phyloP scores from a whole-genome alignment of 2,888 invertebrate genomes.

The Euproctis similis region DNA sequence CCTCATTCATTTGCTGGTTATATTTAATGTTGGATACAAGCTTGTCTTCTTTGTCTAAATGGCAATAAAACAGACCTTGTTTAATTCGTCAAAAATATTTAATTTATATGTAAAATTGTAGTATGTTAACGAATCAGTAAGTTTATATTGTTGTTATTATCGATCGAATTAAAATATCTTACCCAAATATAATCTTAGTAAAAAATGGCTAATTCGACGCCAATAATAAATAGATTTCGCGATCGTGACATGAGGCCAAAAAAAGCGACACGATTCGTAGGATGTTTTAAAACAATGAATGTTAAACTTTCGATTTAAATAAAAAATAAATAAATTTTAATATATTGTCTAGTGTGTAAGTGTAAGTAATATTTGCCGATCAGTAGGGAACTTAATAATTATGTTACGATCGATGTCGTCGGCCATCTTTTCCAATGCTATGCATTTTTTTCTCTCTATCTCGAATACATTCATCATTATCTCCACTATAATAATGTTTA shows the following conservation, averaged over 20 bases:
- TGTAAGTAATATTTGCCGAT: constrained; percentile 18
- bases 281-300: constrained; percentile 33
- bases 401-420: background rate
- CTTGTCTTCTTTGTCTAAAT: too few species aligned
- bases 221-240: constrained; percentile 15
- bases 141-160: too few species aligned
- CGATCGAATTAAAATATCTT: too few species aligned
- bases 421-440: constrained; percentile 1
- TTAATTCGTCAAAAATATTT: too few species aligned
- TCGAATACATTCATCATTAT: constrained; percentile 37
- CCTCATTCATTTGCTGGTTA: too few species aligned
- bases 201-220: too few species aligned
- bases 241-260: constrained; percentile 16
- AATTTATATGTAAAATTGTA: too few species aligned
- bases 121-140: too few species aligned
- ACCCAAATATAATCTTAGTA: too few species aligned
- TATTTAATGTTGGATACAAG: background rate
- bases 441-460: constrained; percentile 31
- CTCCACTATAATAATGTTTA: constrained; percentile 5
- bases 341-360: constrained; percentile 41
- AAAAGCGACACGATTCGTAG: constrained; percentile 11
- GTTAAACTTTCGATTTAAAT: constrained; percentile 40
- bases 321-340: constrained; percentile 20
- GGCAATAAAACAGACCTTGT: too few species aligned
- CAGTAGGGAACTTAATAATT: constrained; percentile 7